These are phyloP conservation scores for Listronotus bonariensis DNA, from an alignment of 1,140 invertebrate genomes.

Conservation along the genomic window DNA sequence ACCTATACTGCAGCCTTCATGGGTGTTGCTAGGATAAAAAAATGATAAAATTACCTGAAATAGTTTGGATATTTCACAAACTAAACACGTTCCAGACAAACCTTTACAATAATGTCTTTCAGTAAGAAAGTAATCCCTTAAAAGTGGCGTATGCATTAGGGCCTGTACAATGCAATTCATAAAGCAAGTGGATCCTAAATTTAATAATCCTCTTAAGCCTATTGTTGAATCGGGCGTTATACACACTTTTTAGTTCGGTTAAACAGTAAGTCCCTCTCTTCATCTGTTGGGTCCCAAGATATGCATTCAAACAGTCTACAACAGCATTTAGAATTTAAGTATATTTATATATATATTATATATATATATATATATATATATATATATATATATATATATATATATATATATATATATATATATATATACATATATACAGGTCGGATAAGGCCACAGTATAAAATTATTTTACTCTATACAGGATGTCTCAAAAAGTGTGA, in stretches of 20 bases:
- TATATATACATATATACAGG: no score
- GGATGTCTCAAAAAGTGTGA: no score
- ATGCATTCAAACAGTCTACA: conserved; percentile 48
- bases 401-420: no score
- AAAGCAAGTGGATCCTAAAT: conserved; percentile 98
- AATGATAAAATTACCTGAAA: conserved; percentile 64
- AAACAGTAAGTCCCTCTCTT: conserved; percentile 71
- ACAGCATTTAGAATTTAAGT: no score
- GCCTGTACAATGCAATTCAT: conserved; percentile 98
- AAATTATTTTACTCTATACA: no score
- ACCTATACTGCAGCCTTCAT: no score
- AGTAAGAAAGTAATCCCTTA: conserved; percentile 94
- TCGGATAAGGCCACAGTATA: no score
- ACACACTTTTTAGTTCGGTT: conserved; percentile 75
- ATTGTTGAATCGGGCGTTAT: conserved; percentile 84
- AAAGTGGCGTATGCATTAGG: conserved; percentile 90
- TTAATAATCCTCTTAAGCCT: conserved; percentile 89
- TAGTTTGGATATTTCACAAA: conserved; percentile 88
- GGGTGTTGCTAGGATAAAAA: no score
- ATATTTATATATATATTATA: no score
- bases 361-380: no score
- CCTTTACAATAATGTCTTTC: conserved; percentile 87
- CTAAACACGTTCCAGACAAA: conserved; percentile 74
- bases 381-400: no score
- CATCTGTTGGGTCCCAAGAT: conserved; percentile 77